Conservation (phyloP, 2,113 vertebrate genomes). For the Burhinus oedicnemus region DNA sequence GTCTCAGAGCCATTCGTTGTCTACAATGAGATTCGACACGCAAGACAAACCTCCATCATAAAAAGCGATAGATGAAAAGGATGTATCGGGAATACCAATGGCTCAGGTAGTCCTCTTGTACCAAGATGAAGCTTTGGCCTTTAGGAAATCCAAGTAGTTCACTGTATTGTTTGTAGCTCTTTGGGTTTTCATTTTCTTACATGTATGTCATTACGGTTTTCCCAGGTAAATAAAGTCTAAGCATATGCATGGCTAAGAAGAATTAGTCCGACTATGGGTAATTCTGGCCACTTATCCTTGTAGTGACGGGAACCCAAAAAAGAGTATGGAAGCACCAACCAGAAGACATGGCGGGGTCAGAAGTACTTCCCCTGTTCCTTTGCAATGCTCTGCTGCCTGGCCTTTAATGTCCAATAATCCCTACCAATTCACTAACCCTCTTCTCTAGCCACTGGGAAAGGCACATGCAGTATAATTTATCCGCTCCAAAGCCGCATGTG, state of each 20-base stretch:
- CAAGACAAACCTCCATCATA: background rate
- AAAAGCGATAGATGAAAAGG: background rate
- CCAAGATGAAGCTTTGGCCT: background rate
- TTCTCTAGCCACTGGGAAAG: background rate
- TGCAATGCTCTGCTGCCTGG: background rate
- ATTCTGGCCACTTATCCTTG: background rate
- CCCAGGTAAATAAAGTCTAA: background rate
- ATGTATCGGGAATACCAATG: accelerated
- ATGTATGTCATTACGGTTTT: background rate
- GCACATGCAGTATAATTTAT: background rate
- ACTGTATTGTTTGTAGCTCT: background rate
- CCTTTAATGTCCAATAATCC: accelerated
- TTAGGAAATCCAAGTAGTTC: background rate
- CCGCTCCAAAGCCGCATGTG: background rate
- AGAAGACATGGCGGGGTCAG: background rate
- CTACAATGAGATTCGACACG: background rate
- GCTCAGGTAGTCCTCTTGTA: background rate
- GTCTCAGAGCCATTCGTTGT: background rate
- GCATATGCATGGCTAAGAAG: background rate
- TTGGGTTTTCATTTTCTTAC: background rate
- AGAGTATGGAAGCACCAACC: background rate
- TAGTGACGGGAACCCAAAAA: background rate
- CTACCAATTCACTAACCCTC: background rate
- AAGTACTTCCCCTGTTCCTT: background rate
- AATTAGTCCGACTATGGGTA: background rate